A percentile compares a stretch with the other conserved stretches of the same genome.
phyloP scores from a whole-genome alignment of 2,797 vertebrate genomes.

The Cyclopterus lumpus region DNA sequence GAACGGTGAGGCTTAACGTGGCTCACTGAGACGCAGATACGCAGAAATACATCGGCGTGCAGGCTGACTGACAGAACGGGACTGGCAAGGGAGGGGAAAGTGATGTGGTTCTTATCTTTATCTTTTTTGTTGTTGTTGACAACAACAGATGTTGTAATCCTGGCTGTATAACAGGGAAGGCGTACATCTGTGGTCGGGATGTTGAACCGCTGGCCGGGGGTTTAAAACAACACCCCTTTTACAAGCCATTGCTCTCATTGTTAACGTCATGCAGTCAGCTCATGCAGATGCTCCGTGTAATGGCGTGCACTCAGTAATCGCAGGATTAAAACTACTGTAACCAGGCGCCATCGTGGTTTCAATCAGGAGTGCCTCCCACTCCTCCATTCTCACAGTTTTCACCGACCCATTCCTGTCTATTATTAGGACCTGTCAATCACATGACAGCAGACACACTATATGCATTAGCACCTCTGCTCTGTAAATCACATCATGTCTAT shows the following conservation, averaged over 20 bases:
- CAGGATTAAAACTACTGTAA: conserved; percentile 65
- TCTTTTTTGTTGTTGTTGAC: conserved; percentile 44
- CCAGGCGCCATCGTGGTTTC: conserved; percentile 34
- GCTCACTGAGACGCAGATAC: conserved; percentile 28
- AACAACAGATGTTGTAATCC: conserved; percentile 76
- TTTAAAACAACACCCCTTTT: conserved; percentile 67
- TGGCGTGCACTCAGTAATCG: conserved; percentile 50
- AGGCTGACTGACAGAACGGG: conserved; percentile 62
- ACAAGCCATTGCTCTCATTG: conserved; percentile 71
- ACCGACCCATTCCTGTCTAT: background rate
- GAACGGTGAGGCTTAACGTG: conserved; percentile 41
- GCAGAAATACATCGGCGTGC: conserved; percentile 47
- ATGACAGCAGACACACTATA: background rate
- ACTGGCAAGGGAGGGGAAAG: conserved; percentile 54
- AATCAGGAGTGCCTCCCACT: conserved; percentile 31
- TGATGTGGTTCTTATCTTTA: conserved; percentile 38
- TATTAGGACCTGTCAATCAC: conserved; percentile 6
- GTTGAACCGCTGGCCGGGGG: conserved; percentile 54
- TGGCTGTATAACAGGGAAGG: conserved; percentile 46
- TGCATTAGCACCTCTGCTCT: background rate
- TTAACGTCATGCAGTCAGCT: conserved; percentile 51
- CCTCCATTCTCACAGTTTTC: conserved; percentile 24
- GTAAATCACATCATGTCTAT: background rate
- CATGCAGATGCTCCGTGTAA: conserved; percentile 59
- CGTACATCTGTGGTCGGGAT: conserved; percentile 53